Evolutionary conservation across 92 coral and sea anemone species (phyloP), one percentile per base, ranked within the genome.

Genomic region (Ricordea florida): DNA sequence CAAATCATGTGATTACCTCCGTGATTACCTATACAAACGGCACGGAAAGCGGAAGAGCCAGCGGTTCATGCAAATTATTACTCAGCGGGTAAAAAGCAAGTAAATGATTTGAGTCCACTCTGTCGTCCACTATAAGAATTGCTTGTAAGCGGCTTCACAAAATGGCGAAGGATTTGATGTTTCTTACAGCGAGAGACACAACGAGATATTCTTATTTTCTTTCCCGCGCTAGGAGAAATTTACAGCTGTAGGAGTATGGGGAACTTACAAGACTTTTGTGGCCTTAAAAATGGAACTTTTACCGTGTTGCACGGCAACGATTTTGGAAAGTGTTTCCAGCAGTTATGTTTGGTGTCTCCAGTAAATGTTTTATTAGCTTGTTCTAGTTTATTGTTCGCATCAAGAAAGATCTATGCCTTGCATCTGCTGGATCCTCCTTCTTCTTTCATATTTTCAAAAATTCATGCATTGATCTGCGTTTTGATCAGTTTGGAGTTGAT

Each of bases 321-420:
- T 65, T 86, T 96, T 62, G 97, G 96, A 13, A 41, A 66, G 17
- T 96, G 99, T 70, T 92, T 94, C 50, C 64, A 89, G 57, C 56
- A 70, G 36, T 53, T 96, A 20, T 87, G 85, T 6, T 78, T 96
- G 14, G 83, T 83, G 24, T 80, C 85, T 42, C 99, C 99, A 0
- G 53, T 82, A 4, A 82, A 96, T 77, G 59, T 73, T 14, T 66
- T 96, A 25, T 82, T 96, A 41, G 65, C 63, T 37, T 67, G 83
- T 10, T 50, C 82, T 14, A 92, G 94, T 67, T 63, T 84, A 8
- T 86, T 81, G 58, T 83, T 74, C 37, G 67, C 66, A 30, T 64
- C 66, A 44, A 75, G 80, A 84, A 66, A 60, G 27, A 47, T 67
- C 5, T 49, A 15, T 20, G 56, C 81, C 75, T 56, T 49, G 16